Base-by-base conservation (phyloP, 2,888 invertebrate genomes). In the Drosophila lacicola region DNA sequence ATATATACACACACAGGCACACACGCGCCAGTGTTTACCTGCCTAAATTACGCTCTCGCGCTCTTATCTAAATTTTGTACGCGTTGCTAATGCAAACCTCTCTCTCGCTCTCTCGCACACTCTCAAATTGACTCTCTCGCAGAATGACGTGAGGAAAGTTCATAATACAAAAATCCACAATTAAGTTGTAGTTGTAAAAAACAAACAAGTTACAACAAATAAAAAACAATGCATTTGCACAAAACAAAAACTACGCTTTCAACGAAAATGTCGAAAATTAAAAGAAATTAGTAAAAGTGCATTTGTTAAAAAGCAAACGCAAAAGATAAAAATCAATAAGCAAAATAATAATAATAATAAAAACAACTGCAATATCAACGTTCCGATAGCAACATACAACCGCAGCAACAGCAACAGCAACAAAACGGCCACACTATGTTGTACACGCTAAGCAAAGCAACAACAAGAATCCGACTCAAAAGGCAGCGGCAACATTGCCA, bases 391-490 rank as follows among this genome's bases (percentile, higher is more conserved):
- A 53, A 8, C 29, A 29, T 29, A 29, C 29, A 53, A 34, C 34
- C 60, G 19, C 36, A 57, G 42, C 47, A 37, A 25, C 39, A 57
- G 42, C 47, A 37, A 25, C 39, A 74, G 50, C 73, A 56, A 61
- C 72, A 76, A 49, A 13, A 75, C 87, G 87, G 82, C 85, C 69
- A 60, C 70, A 88, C 75, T 64, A 87, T 88, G 85, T 83, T 84
- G 88, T 80, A 86, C 65, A 83, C 83, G 80, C 66, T 84, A 68
- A 80, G 86, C 56, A 84, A 80, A 80, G 84, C 88, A 67, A 84
- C 84, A 71, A 84, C 84, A 63, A 85, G 83, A 86, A 84, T 88
- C 63, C 88, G 84, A 74, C 84, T 84, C 78, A 84, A 84, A 84
- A 80, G 87, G 68, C 83, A 78, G 25, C 69, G 76, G 41, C 73